These are phyloP conservation scores for Zaprionus bogoriensis DNA, from an alignment of 2,888 invertebrate species.

Conservation along the genomic window DNA sequence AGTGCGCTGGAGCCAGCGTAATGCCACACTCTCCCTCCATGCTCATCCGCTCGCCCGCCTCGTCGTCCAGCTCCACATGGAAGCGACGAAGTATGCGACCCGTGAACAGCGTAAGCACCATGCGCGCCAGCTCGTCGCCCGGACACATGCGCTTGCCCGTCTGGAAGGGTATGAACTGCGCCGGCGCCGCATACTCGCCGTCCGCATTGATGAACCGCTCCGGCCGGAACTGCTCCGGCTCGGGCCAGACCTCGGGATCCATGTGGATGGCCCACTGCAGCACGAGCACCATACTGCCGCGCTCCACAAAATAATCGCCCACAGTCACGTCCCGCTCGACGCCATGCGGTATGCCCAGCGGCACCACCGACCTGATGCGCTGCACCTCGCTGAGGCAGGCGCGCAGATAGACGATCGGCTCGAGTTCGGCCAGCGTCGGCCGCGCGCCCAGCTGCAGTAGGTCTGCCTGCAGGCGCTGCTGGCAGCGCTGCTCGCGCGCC, in stretches of 20 bases:
- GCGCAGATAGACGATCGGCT: conserved; percentile 77
- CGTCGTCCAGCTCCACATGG: conserved; percentile 59
- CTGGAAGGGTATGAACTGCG: conserved; percentile 92
- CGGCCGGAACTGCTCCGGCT: conserved; percentile 88
- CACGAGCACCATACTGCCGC: conserved; percentile 89
- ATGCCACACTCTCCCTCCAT: conserved; percentile 89
- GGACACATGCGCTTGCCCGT: conserved; percentile 94
- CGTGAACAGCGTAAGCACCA: conserved; percentile 87
- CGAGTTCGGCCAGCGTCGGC: conserved; percentile 71
- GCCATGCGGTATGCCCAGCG: conserved; percentile 93
- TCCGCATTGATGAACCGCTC: conserved; percentile 87
- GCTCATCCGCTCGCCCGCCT: conserved; percentile 84
- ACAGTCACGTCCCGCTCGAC: conserved; percentile 84
- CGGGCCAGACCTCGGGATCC: conserved; percentile 86
- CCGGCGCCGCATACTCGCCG: conserved; percentile 86
- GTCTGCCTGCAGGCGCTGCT: conserved; percentile 83
- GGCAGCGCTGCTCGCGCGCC: conserved; percentile 86
- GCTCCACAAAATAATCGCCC: conserved; percentile 87
- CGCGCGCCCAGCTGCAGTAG: conserved; percentile 40
- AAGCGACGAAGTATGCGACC: conserved; percentile 87
- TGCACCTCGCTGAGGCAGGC: conserved; percentile 91
- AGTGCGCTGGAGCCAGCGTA: conserved; percentile 87
- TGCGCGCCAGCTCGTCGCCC: conserved; percentile 91
- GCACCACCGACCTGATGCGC: conserved; percentile 90
- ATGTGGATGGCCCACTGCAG: conserved; percentile 92